Evolutionary conservation across 2,797 vertebrate genomes (phyloP), one percentile per base, ranked within the genome.

Genomic region (Enteromius radiatus): DNA sequence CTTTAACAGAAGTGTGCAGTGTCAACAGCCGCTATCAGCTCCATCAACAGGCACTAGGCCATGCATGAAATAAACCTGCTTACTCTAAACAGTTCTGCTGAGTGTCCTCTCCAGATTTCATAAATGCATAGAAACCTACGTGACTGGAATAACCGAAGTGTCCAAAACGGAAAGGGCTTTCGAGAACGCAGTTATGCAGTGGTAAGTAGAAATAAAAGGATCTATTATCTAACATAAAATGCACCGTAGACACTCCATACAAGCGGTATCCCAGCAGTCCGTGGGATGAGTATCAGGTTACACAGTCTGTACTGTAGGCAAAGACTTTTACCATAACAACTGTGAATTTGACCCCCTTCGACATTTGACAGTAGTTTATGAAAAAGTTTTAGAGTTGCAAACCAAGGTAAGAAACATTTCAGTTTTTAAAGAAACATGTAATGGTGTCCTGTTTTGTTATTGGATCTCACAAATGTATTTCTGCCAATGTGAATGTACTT

Each of bases 51-150:
- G 41, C 38, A 2, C 14, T 21, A 73, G 41, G 28, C 56, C 54
- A 73, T 63, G 28, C 68, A n/a, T 71, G 41, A 33, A 63, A 80
- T 71, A 71, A 80, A 71, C 54, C 78, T 71, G 78, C 68, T 56
- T 80, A 69, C 65, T 12, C 64, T 7, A 69, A 70, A 69, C 65
- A 70, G 36, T 80, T 80, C 65, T 69, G 36, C 36, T 31, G 49
- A 80, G 78, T 70, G 65, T 69, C 49, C 78, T 59, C 65, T 43
- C 65, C 78, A 56, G 78, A 80, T 80, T 80, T 80, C 38, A 33
- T n/a, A 61, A 71, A 80, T 31, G 47, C 49, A 54, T 26, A 56
- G 36, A 56, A 69, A 9, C 4, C 36, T 68, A 6, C 1, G 10
- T 54, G 68, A 70, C 49, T 31, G 26, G 36, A 80, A 70, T 31